Base-by-base conservation (phyloP, 2,797 vertebrate genomes). In the Microctenopoma stevenorrisi region DNA sequence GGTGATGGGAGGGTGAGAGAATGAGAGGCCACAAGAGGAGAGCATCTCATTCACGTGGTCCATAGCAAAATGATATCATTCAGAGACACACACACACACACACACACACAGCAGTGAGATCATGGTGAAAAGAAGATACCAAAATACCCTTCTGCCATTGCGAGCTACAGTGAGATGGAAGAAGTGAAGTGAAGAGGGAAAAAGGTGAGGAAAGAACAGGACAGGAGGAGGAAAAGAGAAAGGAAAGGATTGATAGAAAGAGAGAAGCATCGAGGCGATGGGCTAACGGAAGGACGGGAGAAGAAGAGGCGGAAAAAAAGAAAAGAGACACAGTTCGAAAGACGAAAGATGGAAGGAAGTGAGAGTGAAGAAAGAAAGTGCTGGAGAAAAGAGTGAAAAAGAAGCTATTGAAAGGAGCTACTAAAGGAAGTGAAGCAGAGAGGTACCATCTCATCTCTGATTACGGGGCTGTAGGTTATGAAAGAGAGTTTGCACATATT, bases 21-120 rank as follows among this genome's bases (percentile, higher is more conserved):
- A 28, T 22, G 46, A 62, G 56, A 53, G 78, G 76, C 62, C 1
- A 16, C 4, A 22, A 57, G 71, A 67, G 81, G 81, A 85, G 85
- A 84, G 84, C 80, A 80, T 89, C 88, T 87, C 82, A 65, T 82
- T 90, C 82, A 74, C 74, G 76, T 47, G 13, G 71, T 78, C 68
- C 59, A 7, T 64, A 70, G 70, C 65, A 78, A 71, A 74, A 61
- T 26, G 47, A 72, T 50, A 66, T 73, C 78, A 72, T 58, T 68
- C 67, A 63, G 57, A 69, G 47, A 66, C 28, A 26, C 48, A 50
- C 73, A 64, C 37, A 42, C 62, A 50, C 26, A 48, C 26, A 56
- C 44, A 37, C 58, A 38, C 47, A 49, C 28, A 59, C 13, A 85
- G 76, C 68, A 84, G 76, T 82, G 77, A 86, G 68, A 84, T 81